Evolutionary conservation across 1,140 invertebrate genomes (phyloP), one percentile per base, ranked within the genome.

Genomic region (Maniola jurtina): DNA sequence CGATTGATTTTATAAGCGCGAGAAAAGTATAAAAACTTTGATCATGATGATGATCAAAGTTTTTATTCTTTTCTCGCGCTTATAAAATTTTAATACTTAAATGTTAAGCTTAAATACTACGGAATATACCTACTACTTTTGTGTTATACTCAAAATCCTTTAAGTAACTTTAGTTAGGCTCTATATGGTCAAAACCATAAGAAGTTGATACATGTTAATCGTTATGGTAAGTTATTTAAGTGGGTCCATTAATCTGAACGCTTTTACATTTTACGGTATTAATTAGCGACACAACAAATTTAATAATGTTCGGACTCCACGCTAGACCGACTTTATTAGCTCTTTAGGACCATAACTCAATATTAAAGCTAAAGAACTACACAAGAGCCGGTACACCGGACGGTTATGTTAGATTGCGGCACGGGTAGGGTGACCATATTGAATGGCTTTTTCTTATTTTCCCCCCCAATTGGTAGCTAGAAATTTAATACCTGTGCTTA

Each of bases 401-500:
- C 70, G 55, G 66, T 73, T 72, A 70, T 64, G 72, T 70, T 75
- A 74, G 65, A 65, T 70, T 68, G 70, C 69, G 72, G 75, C 77
- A 72, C 69, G 55, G 66, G 70, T 57, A 57, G 55, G n/a, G 55
- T 57, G 36, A 40, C 55, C 35, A 57, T 55, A 13, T 16, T 50
- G 4, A 5, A 7, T 50, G 4, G 5, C 6, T 5, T 11, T 2
- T 7, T 7, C 25, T 25, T 25, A 25, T 25, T 25, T 25, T 25
- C 4, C 25, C 25, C 25, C 4, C 1, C 25, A 2, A 4, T 25
- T 25, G 0, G 40, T 1, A 42, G 5, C 5, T 10, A 42, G 40
- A 42, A n/a, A n/a, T n/a, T n/a, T n/a, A n/a, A 42, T 42, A 13
- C 25, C n/a, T n/a, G 25, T 25, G 4, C 25, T 25, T 25, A 25